Evolutionary conservation across 2,797 vertebrate genomes (phyloP).

Genomic region (Pteronotus mesoamericanus): DNA sequence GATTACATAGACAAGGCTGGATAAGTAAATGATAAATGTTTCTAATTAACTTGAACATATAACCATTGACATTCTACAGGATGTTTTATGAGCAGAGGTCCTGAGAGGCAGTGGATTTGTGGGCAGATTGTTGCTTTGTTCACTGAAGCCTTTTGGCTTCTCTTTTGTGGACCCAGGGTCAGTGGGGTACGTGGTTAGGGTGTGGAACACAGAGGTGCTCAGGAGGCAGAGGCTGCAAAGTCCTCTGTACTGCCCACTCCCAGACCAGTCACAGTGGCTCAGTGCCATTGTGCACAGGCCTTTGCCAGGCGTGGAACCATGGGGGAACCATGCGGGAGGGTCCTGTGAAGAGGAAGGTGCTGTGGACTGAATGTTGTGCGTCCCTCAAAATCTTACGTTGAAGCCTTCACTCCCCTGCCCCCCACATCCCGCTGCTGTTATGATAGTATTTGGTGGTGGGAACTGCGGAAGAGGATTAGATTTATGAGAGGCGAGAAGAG

Average conservation of each 20-base stretch:
- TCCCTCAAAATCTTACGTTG: not conserved
- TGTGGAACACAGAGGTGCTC: not conserved
- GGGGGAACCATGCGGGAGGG: not conserved
- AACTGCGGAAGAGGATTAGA: not conserved
- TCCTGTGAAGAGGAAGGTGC: not conserved
- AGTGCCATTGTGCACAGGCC: not conserved
- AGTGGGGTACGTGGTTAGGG: not conserved
- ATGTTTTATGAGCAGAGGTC: not conserved
- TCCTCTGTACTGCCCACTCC: not conserved
- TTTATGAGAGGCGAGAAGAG: not conserved
- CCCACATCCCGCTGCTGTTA: no score
- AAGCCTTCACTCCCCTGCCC: rapidly evolving
- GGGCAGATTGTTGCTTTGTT: not conserved
- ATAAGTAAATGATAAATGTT: not conserved
- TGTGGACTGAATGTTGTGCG: not conserved
- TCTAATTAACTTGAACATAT: not conserved
- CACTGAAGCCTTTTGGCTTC: not conserved
- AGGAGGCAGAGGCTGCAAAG: not conserved
- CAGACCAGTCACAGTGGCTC: rapidly evolving
- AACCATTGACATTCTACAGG: not conserved
- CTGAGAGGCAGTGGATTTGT: slow-evolving; percentile 19
- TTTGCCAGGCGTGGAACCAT: no score
- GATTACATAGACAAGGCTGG: not conserved
- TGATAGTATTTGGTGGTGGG: not conserved
- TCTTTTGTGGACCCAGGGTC: not conserved